Evolutionary conservation across 2,888 invertebrate species (phyloP).

Genomic region (Eurytoma californica): DNA sequence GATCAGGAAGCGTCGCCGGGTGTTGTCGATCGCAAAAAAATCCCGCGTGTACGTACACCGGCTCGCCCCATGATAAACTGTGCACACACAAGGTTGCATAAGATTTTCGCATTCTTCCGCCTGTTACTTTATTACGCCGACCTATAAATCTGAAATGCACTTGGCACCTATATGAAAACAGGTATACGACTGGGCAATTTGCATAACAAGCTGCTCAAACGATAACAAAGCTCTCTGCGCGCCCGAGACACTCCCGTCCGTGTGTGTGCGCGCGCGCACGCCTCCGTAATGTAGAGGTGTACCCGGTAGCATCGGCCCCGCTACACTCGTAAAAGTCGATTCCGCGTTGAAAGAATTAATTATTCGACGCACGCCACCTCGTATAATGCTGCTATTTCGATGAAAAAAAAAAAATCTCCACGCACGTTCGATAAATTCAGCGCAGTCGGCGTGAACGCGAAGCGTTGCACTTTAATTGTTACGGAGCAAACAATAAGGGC

Average conservation of each 20-base stretch:
- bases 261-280: slow-evolving; percentile 13
- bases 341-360: slow-evolving; percentile 48
- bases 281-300: not conserved
- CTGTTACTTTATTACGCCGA: slow-evolving; percentile 53
- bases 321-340: slow-evolving; percentile 50
- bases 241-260: not conserved
- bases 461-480: not conserved
- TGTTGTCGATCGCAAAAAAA: slow-evolving; percentile 38
- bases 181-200: slow-evolving; percentile 54
- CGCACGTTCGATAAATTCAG: not conserved
- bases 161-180: slow-evolving; percentile 56
- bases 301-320: slow-evolving; percentile 13
- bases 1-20: slow-evolving; percentile 44
- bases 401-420: not conserved
- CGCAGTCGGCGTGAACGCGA: not conserved
- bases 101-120: slow-evolving; percentile 54
- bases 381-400: not conserved
- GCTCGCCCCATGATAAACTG: not conserved
- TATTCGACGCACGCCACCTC: slow-evolving; percentile 34
- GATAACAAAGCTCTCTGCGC: slow-evolving; percentile 51
- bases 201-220: slow-evolving; percentile 56
- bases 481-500: too few relatives aligned
- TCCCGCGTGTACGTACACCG: not conserved
- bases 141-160: slow-evolving; percentile 57
- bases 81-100: slow-evolving; percentile 44